phyloP scores from a whole-genome alignment of 2,888 invertebrate genomes.

The Dynastes tityus region DNA sequence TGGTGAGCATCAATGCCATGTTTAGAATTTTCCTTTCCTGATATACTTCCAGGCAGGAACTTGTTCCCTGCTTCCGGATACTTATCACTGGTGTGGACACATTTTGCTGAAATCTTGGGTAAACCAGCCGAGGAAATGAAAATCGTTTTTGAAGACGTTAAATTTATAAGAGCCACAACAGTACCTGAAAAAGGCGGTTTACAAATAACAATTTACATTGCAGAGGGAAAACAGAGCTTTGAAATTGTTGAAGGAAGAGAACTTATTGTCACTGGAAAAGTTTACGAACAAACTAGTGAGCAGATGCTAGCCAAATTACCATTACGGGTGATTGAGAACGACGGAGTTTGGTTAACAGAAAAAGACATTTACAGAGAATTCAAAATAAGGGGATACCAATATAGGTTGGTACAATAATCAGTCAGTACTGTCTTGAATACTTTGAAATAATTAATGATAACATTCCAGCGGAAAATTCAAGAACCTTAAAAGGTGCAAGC shows the following conservation, averaged over 20 bases:
- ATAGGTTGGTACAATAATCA: conserved; percentile 49
- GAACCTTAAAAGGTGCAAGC: conserved; percentile 56
- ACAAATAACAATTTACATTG: conserved; percentile 59
- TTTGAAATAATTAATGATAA: conserved; percentile 23
- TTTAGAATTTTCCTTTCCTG: background rate
- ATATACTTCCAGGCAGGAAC: conserved; percentile 62
- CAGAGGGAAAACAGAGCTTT: conserved; percentile 57
- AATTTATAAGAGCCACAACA: conserved; percentile 68
- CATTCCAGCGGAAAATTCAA: conserved; percentile 59
- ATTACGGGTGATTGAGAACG: background rate
- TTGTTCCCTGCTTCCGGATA: conserved; percentile 77
- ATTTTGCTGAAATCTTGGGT: conserved; percentile 69
- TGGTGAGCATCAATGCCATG: conserved; percentile 65
- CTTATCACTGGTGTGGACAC: conserved; percentile 73
- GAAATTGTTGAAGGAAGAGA: background rate
- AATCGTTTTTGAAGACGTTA: conserved; percentile 74
- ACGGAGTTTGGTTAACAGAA: conserved; percentile 30
- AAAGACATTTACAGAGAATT: conserved; percentile 80
- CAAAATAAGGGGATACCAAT: conserved; percentile 78
- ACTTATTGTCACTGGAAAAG: conserved; percentile 47
- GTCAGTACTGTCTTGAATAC: background rate
- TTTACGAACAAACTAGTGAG: conserved; percentile 24
- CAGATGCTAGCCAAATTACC: background rate
- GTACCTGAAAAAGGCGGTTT: conserved; percentile 68
- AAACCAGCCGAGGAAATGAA: conserved; percentile 69